Conservation (phyloP, 2,797 vertebrate species). For the Mus minutoides region DNA sequence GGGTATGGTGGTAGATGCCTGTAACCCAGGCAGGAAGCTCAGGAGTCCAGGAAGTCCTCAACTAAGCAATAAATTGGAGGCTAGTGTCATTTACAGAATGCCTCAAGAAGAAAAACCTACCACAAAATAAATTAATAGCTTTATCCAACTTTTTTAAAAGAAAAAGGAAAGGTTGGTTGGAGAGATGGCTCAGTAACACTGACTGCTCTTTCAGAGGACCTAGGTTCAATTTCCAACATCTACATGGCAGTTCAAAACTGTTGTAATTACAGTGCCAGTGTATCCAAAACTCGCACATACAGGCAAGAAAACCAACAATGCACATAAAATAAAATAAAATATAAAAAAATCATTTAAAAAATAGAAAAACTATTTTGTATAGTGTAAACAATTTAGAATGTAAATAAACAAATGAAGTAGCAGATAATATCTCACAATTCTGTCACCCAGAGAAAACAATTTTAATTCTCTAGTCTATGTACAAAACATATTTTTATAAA, state of each 20-base stretch:
- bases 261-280: not conserved
- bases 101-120: not conserved
- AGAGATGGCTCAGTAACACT: not conserved
- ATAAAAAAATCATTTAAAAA: not conserved
- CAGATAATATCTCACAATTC: not conserved
- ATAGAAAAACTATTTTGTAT: not conserved
- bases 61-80: not conserved
- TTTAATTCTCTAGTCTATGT: not conserved
- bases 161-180: not conserved
- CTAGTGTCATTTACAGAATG: not conserved
- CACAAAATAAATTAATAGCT: constrained; percentile 36
- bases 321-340: not conserved
- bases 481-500: not conserved
- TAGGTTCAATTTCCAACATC: not conserved
- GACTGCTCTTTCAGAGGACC: not conserved
- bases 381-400: not conserved
- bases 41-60: not conserved
- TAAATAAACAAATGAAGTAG: not conserved
- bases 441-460: not conserved
- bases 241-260: not conserved
- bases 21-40: not conserved
- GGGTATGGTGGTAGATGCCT: not conserved
- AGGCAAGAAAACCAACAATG: not conserved
- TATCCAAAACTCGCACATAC: not conserved
- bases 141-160: constrained; percentile 37